Evolutionary conservation across 2,797 vertebrate genomes (phyloP).

Genomic region (Phataginus tetradactyla): DNA sequence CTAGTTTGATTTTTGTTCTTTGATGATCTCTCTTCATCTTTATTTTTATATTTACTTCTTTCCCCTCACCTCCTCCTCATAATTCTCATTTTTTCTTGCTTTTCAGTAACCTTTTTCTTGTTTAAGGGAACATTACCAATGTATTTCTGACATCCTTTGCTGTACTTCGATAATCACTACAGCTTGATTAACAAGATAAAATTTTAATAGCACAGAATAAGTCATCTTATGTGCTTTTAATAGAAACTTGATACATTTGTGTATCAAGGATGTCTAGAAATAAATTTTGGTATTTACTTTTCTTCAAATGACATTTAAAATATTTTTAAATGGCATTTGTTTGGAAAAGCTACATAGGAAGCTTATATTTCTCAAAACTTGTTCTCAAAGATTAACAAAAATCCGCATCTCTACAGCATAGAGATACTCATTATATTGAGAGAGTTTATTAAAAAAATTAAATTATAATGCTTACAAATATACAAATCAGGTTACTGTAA

Average conservation of each 20-base stretch:
- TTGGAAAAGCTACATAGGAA: slow-evolving; percentile 71
- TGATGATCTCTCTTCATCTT: background rate
- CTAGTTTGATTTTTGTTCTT: background rate
- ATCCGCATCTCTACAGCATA: background rate
- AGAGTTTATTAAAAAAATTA: background rate
- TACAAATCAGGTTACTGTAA: background rate
- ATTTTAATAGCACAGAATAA: slow-evolving; percentile 45
- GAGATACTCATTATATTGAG: background rate
- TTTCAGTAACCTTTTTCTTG: background rate
- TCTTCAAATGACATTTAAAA: slow-evolving; percentile 77
- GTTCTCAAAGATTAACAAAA: slow-evolving; percentile 52
- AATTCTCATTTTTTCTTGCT: background rate
- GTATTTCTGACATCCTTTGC: slow-evolving; percentile 9
- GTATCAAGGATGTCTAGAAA: slow-evolving; percentile 70
- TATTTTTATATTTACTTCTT: background rate
- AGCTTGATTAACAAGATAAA: slow-evolving; percentile 58
- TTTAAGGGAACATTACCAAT: background rate
- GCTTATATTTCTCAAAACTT: slow-evolving; percentile 68
- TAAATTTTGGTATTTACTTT: slow-evolving; percentile 74
- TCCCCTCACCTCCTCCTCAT: background rate
- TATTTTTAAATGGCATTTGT: slow-evolving; percentile 76
- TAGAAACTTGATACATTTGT: slow-evolving; percentile 73
- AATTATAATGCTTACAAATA: background rate
- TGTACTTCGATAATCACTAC: slow-evolving; percentile 39
- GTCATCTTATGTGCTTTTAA: slow-evolving; percentile 54